Percentiles rank a stretch among this genome's conserved stretches.
Conservation (phyloP, 2,888 invertebrate species). For the Nymphalis c-album region DNA sequence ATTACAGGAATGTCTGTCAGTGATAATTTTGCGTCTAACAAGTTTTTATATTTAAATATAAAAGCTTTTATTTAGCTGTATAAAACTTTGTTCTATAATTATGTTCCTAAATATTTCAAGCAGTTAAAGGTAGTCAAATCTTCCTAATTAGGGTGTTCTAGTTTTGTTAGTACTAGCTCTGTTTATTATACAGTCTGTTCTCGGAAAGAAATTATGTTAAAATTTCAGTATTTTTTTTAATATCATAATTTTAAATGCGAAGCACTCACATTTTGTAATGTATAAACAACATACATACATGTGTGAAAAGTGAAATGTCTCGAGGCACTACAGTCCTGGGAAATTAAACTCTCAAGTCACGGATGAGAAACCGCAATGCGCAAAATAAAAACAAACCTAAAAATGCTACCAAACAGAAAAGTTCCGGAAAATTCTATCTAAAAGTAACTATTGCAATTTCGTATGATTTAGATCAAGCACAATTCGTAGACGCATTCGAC, state of each 20-base stretch:
- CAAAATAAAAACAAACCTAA: constrained; percentile 17
- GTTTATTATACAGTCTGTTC: background rate
- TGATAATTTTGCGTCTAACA: too few relatives aligned
- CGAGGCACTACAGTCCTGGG: background rate
- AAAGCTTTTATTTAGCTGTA: too few relatives aligned
- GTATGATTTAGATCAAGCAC: constrained; percentile 19
- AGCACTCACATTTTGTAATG: too few relatives aligned
- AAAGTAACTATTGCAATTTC: constrained; percentile 5
- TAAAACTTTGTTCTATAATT: too few relatives aligned
- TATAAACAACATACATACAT: too few relatives aligned
- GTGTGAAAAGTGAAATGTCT: background rate
- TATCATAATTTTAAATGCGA: too few relatives aligned
- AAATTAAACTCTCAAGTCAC: background rate
- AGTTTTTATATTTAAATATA: too few relatives aligned
- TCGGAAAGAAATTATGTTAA: background rate
- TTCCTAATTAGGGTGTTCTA: background rate
- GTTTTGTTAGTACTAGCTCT: background rate
- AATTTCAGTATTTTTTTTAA: too few relatives aligned
- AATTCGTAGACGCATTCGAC: constrained; percentile 9
- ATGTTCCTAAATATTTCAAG: background rate
- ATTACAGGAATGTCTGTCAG: too few relatives aligned
- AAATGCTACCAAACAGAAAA: background rate
- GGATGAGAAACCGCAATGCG: constrained; percentile 27
- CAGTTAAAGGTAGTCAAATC: background rate
- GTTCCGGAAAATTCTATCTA: background rate